These are phyloP conservation scores for Eptesicus fuscus DNA, from an alignment of 2,113 vertebrate genomes.

Conservation along the genomic window DNA sequence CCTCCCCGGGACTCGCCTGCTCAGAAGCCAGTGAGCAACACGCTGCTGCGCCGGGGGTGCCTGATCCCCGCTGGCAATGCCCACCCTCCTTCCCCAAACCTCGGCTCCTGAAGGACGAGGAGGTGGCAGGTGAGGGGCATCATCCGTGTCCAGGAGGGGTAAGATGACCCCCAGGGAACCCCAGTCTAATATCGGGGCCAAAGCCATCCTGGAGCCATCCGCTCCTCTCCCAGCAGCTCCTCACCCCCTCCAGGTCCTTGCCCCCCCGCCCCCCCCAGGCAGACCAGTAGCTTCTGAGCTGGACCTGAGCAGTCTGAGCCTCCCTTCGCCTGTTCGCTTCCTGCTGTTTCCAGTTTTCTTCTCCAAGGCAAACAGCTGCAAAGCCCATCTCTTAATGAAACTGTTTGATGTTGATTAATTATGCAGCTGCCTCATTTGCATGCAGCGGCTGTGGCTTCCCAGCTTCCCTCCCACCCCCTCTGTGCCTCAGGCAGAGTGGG, in stretches of 20 bases:
- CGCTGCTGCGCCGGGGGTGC: not conserved
- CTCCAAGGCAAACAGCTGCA: conserved; percentile 69
- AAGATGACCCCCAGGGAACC: not conserved
- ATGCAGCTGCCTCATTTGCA: conserved; percentile 79
- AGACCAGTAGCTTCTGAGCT: not conserved
- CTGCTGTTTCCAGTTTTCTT: conserved; percentile 29
- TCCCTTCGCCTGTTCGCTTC: conserved; percentile 21
- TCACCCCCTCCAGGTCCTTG: not conserved
- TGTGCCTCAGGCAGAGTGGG: conserved; percentile 71
- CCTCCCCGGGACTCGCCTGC: not conserved
- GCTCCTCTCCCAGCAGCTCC: not conserved
- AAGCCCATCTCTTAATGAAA: conserved; percentile 80
- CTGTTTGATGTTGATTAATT: conserved; percentile 83
- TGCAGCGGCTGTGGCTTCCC: conserved; percentile 55
- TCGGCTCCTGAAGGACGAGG: not conserved
- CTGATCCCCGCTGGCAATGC: not conserved
- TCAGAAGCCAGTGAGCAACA: not conserved
- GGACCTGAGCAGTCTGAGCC: not conserved
- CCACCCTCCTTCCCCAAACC: not conserved
- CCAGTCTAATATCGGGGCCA: not conserved
- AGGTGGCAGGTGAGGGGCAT: not conserved
- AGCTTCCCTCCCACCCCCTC: conserved; percentile 26
- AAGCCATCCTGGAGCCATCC: not conserved
- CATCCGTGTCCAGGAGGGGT: not conserved
- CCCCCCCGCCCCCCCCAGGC: not conserved